Percentiles rank a stretch among this genome's conserved stretches.
phyloP scores from a whole-genome alignment of 2,888 invertebrate species.

The Brachyopa scutellaris region DNA sequence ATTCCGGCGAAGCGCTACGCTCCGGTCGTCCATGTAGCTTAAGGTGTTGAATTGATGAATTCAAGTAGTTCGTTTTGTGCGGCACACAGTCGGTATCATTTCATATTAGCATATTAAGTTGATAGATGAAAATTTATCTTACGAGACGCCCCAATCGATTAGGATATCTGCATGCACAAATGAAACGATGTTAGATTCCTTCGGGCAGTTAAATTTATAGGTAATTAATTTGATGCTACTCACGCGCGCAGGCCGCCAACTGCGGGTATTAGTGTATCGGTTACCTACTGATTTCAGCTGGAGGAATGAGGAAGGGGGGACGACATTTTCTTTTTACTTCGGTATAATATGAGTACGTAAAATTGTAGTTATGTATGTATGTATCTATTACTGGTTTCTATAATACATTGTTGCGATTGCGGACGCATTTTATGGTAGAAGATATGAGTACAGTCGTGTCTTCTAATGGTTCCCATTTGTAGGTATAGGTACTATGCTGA shows the following conservation, averaged over 20 bases:
- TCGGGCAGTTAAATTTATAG: slow-evolving; percentile 61
- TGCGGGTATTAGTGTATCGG: neutral
- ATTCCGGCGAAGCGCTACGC: neutral
- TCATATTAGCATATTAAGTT: slow-evolving; percentile 71
- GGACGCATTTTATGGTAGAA: too few species aligned
- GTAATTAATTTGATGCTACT: slow-evolving; percentile 67
- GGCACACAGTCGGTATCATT: slow-evolving; percentile 54
- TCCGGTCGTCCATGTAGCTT: slow-evolving; percentile 55
- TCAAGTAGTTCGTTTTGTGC: slow-evolving; percentile 64
- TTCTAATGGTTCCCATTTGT: too few species aligned
- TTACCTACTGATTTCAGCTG: slow-evolving; percentile 8
- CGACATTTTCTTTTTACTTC: too few species aligned
- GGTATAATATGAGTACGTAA: too few species aligned
- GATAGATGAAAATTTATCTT: slow-evolving; percentile 73
- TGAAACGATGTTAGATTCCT: slow-evolving; percentile 61
- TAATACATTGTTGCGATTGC: too few species aligned
- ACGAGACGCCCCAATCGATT: slow-evolving; percentile 69
- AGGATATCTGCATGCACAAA: slow-evolving; percentile 69
- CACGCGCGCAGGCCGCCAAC: slow-evolving; percentile 19
- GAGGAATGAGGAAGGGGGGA: too few species aligned
- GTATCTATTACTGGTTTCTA: too few species aligned
- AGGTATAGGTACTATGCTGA: too few species aligned
- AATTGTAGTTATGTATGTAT: too few species aligned
- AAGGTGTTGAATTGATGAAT: slow-evolving; percentile 74
- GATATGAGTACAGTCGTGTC: too few species aligned